A percentile compares a stretch with the other conserved stretches of the same genome.
Conservation (phyloP, 1,140 invertebrate species). For the Halesus radiatus region DNA sequence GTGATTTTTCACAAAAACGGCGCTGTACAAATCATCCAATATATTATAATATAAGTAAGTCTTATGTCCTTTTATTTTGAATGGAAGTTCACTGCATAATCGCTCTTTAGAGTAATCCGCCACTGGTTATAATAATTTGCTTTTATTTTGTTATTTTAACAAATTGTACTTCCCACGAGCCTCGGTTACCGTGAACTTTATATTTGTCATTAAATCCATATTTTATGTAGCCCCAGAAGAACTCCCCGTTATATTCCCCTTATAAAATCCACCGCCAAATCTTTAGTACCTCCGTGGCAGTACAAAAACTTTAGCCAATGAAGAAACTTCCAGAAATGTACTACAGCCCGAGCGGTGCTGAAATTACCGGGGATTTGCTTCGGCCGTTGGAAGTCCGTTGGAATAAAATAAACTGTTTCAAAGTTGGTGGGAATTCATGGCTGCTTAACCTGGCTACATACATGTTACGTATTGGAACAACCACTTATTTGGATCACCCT, state of each 20-base stretch:
- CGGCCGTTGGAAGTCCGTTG: neutral
- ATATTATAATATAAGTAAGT: too few species aligned
- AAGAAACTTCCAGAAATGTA: neutral
- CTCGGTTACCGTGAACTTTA: neutral
- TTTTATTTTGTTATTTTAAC: too few species aligned
- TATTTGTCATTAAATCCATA: constrained; percentile 34
- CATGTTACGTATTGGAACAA: too few species aligned
- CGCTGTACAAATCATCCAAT: too few species aligned
- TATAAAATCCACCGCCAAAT: constrained; percentile 37
- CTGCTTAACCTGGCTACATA: too few species aligned
- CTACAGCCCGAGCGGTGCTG: neutral
- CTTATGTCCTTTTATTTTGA: too few species aligned
- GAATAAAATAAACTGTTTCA: neutral
- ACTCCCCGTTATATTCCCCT: constrained; percentile 46
- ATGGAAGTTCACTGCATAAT: too few species aligned
- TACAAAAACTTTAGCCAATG: neutral
- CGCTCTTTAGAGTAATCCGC: too few species aligned
- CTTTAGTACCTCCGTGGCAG: neutral
- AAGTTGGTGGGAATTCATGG: neutral
- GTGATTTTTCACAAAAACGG: too few species aligned
- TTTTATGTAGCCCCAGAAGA: constrained; percentile 48
- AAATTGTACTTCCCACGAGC: too few species aligned
- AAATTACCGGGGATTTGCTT: neutral
- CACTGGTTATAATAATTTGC: too few species aligned
- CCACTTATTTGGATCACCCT: too few species aligned